These are phyloP conservation scores for Apodemus agrarius DNA, from an alignment of 2,797 vertebrate genomes.

Conservation along the genomic window DNA sequence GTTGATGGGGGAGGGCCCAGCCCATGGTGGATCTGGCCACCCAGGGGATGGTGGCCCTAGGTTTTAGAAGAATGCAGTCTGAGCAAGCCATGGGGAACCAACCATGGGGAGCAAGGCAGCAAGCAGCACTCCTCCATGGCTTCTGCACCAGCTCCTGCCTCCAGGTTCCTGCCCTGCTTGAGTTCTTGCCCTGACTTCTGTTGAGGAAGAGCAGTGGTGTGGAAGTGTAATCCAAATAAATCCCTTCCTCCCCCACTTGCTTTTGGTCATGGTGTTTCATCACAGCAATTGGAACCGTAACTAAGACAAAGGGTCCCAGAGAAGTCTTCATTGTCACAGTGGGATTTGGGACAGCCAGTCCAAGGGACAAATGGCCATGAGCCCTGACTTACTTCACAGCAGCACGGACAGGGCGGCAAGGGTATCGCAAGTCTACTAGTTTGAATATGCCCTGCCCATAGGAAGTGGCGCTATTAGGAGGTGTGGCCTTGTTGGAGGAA, in stretches of 20 bases:
- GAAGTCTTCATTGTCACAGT: too few species aligned
- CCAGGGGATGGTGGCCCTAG: background rate
- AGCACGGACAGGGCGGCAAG: background rate
- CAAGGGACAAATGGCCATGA: accelerated
- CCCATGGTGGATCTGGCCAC: too few species aligned
- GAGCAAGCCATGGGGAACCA: background rate
- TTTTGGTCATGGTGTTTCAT: background rate
- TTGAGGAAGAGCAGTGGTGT: background rate
- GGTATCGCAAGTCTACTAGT: background rate
- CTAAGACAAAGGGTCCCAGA: background rate
- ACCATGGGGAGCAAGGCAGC: background rate
- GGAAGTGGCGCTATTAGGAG: background rate
- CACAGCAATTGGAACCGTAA: background rate
- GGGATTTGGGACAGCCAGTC: background rate
- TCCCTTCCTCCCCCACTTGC: background rate
- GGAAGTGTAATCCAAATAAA: background rate
- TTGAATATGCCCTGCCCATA: background rate
- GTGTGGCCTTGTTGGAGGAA: background rate
- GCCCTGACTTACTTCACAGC: accelerated
- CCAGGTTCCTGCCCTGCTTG: background rate
- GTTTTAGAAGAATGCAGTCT: background rate
- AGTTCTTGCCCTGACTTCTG: background rate
- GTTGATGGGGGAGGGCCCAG: background rate
- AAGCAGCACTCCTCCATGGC: background rate
- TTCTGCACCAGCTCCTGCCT: background rate